Base-by-base conservation (phyloP, 2,113 vertebrate genomes). In the Misgurnus anguillicaudatus region DNA sequence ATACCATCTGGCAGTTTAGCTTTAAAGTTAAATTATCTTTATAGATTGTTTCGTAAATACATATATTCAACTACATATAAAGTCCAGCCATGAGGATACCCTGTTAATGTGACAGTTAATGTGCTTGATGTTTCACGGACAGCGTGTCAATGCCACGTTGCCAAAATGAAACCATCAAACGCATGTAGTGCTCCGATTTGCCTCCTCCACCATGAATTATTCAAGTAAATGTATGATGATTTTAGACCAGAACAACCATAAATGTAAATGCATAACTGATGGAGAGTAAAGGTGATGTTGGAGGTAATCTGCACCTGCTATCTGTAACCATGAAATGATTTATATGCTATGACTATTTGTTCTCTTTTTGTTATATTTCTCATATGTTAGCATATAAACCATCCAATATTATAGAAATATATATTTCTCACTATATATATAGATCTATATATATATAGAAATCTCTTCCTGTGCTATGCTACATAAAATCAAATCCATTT, bases 401-500 rank as follows among this genome's bases (percentile, higher is more conserved):
- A 14, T 51, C 16, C 48, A 51, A 41, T 72, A 71, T 62, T 53
- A 64, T 65, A 64, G 60, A 39, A 36, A 39, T 65, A 91, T 91
- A 91, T 91, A 24, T 74, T 60, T 74, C 7, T 31, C 24, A 31
- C 24, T 31, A 48, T 65, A 92, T 92, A 91, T 91, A 9, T 75
- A 48, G 48, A 48, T 55, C 91, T 92, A 92, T 91, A n/a, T 64
- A 38, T 76, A 48, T 53, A 62, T 53, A 76, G 31, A 76, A 91
- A 91, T 90, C 91, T 85, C 79, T 87, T 88, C 86, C 88, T 62
- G 82, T 17, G 60, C 77, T 87, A 87, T 77, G 90, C 92, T 92
- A 93, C 90, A 92, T 93, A 92, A 86, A 87, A 83, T 90, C 88
- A 87, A 87, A 87, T 85, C 84, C 85, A 82, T 88, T 94, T 94